phyloP scores from a whole-genome alignment of 2,888 invertebrate species.

The Coenonympha glycerion region DNA sequence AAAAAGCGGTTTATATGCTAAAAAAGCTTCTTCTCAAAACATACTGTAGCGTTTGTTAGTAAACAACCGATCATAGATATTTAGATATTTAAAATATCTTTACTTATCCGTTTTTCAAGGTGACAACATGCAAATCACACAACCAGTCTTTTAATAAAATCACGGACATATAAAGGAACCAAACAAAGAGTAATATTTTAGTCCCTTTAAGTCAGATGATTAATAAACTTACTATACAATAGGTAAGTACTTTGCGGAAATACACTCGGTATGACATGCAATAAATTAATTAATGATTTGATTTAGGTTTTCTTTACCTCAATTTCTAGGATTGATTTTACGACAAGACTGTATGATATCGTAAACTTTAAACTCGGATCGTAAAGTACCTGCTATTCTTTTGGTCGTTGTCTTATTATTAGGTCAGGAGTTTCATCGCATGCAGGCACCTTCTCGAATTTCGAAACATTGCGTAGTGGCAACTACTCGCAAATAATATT shows the following conservation, averaged over 20 bases:
- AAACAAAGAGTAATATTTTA: conserved; percentile 1
- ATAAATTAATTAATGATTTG: background rate
- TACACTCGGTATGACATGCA: background rate
- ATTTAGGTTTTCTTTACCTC: background rate
- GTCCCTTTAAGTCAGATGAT: background rate
- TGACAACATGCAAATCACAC: background rate
- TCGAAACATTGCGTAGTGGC: no score
- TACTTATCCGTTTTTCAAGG: conserved; percentile 6
- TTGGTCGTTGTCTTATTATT: no score
- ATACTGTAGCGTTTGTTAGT: conserved; percentile 2
- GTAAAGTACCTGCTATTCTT: no score
- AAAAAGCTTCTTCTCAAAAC: no score
- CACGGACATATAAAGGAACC: conserved; percentile 6
- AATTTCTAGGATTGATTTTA: background rate
- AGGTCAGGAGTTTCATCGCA: no score
- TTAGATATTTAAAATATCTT: no score
- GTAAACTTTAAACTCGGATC: no score
- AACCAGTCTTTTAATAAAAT: conserved; percentile 4
- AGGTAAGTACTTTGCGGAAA: background rate
- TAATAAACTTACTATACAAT: background rate
- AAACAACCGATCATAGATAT: conserved; percentile 2
- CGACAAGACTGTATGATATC: no score
- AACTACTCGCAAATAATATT: no score
- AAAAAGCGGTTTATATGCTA: no score
- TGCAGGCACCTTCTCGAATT: no score